A percentile compares a stretch with the other conserved stretches of the same genome.
Evolutionary conservation across 64 coral and sea anemone genomes (phyloP).

Genomic region (Actinia equina): DNA sequence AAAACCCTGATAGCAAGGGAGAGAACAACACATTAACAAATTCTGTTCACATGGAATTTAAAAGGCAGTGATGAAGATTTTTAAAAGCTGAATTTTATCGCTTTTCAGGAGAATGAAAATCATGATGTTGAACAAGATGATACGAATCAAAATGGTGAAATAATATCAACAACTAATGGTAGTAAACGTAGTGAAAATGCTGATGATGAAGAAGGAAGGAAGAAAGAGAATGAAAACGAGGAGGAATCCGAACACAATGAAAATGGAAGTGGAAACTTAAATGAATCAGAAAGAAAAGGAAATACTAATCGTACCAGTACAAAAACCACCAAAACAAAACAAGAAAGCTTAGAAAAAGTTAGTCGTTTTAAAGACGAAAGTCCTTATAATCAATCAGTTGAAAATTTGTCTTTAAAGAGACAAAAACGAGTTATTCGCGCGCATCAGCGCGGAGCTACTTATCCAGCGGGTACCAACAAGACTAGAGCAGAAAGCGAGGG

Average conservation of each 20-base stretch:
- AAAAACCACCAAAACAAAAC: conserved; percentile 13
- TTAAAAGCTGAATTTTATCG: background rate
- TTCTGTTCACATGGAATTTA: too few relatives aligned
- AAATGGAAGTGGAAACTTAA: background rate
- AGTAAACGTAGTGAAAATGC: background rate
- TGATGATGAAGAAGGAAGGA: background rate
- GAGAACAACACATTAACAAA: too few relatives aligned
- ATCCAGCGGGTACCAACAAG: conserved; percentile 34
- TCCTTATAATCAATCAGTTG: conserved; percentile 68
- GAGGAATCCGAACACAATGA: background rate
- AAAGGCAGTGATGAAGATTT: background rate
- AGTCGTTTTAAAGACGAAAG: conserved; percentile 28
- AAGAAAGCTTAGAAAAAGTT: conserved; percentile 21
- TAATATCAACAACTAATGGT: background rate
- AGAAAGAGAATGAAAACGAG: background rate
- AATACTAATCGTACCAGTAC: background rate
- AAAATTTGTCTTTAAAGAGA: conserved; percentile 65
- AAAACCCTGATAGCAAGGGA: too few relatives aligned
- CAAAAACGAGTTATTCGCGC: conserved; percentile 30
- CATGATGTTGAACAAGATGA: background rate
- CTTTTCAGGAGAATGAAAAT: background rate
- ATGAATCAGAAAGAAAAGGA: conserved; percentile 18
- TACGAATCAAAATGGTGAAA: background rate
- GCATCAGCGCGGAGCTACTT: conserved; percentile 49
- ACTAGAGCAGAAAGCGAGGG: conserved; percentile 12